These are phyloP conservation scores for Tetragnatha versicolor DNA, from an alignment of 1,140 invertebrate species.

Conservation along the genomic window DNA sequence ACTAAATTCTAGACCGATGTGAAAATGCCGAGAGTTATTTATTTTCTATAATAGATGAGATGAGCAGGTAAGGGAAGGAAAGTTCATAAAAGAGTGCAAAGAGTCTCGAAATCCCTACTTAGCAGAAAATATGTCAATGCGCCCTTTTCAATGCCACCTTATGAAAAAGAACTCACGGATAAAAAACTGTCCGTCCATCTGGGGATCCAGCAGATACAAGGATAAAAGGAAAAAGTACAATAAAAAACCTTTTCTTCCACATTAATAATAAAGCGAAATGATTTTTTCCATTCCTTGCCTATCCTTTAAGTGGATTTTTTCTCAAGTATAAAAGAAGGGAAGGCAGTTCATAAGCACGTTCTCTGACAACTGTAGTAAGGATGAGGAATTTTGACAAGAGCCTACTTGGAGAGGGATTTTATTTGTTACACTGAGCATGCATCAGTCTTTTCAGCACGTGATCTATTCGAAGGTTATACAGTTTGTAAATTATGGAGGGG, in stretches of 20 bases:
- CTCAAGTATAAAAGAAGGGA: slow-evolving; percentile 12
- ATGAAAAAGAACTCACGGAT: slow-evolving; percentile 33
- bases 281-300: slow-evolving; percentile 41
- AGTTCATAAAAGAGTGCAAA: slow-evolving; percentile 23
- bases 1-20: too few species aligned
- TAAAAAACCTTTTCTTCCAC: slow-evolving; percentile 43
- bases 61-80: too few species aligned
- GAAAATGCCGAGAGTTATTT: too few species aligned
- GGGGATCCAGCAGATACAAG: slow-evolving; percentile 45
- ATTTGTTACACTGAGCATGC: slow-evolving; percentile 39
- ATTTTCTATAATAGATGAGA: too few species aligned
- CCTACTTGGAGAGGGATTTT: slow-evolving; percentile 38
- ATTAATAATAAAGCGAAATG: slow-evolving; percentile 55
- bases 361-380: slow-evolving; percentile 51
- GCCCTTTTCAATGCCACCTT: slow-evolving; percentile 34
- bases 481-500: too few species aligned
- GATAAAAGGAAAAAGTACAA: slow-evolving; percentile 36
- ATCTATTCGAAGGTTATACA: slow-evolving; percentile 28
- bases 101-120: slow-evolving; percentile 43
- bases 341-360: slow-evolving; percentile 51
- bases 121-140: slow-evolving; percentile 53
- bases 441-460: slow-evolving; percentile 45
- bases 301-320: slow-evolving; percentile 49
- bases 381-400: slow-evolving; percentile 52
- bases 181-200: slow-evolving; percentile 46